phyloP scores from a whole-genome alignment of 2,113 vertebrate species.

The Romanogobio albipinnatus region DNA sequence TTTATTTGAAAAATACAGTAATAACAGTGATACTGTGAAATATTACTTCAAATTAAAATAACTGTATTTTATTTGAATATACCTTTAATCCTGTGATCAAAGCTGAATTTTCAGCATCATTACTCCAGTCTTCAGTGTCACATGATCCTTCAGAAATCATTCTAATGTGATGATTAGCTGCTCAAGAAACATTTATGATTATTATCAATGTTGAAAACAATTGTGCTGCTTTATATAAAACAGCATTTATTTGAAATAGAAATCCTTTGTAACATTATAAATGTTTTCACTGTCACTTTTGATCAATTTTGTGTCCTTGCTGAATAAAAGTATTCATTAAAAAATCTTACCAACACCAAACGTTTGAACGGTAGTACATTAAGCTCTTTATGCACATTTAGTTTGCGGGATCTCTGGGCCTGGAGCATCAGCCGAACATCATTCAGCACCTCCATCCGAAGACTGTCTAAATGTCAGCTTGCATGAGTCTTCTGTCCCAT shows the following conservation, averaged over 20 bases:
- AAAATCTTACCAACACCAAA: neutral
- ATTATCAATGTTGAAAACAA: too few species aligned
- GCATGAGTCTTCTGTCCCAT: neutral
- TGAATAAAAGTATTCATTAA: neutral
- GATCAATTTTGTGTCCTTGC: neutral
- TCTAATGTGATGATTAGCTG: neutral
- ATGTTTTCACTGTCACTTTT: neutral
- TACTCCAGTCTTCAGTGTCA: neutral
- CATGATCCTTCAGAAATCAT: neutral
- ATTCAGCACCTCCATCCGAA: neutral
- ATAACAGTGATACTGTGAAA: too few species aligned
- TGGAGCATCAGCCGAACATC: slow-evolving; percentile 53
- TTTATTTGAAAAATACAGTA: too few species aligned
- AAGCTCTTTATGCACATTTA: slow-evolving; percentile 57
- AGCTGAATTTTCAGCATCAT: neutral
- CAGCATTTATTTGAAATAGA: neutral
- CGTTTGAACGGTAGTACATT: neutral
- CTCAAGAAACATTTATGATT: neutral
- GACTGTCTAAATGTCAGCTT: neutral
- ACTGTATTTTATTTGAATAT: neutral
- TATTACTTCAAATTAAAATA: too few species aligned
- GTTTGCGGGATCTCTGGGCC: slow-evolving; percentile 79
- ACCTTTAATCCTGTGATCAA: neutral
- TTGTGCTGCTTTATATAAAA: neutral
- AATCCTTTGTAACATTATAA: neutral